phyloP scores from a whole-genome alignment of 1,140 invertebrate species.

The Vollenhovia emeryi region DNA sequence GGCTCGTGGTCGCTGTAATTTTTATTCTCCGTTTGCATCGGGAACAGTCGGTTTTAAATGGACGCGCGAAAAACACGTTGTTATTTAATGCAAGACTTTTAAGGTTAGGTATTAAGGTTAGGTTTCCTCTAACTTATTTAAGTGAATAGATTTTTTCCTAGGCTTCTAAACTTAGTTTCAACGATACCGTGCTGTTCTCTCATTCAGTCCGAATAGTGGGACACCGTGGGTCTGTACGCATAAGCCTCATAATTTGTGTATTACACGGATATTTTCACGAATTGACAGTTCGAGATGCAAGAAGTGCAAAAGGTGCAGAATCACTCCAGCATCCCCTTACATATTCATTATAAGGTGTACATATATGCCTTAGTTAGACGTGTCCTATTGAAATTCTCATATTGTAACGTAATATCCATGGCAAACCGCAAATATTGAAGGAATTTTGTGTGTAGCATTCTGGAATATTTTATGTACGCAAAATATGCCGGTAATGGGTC shows the following conservation, averaged over 20 bases:
- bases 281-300: too few relatives aligned
- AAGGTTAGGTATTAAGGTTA: too few relatives aligned
- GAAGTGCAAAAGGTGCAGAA: too few relatives aligned
- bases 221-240: too few relatives aligned
- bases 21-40: slow-evolving; percentile 45
- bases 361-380: background rate
- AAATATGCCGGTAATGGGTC: slow-evolving; percentile 59
- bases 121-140: too few relatives aligned
- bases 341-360: background rate
- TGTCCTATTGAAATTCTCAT: background rate
- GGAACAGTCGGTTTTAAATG: slow-evolving; percentile 55
- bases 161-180: too few relatives aligned
- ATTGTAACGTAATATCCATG: slow-evolving; percentile 14
- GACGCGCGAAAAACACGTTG: background rate
- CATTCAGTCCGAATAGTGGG: too few relatives aligned
- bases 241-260: too few relatives aligned
- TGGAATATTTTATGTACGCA: slow-evolving; percentile 46
- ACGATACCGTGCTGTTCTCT: too few relatives aligned
- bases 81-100: slow-evolving; percentile 44
- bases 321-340: too few relatives aligned
- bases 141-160: too few relatives aligned
- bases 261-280: too few relatives aligned
- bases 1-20: slow-evolving; percentile 17
- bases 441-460: slow-evolving; percentile 40
- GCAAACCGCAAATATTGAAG: slow-evolving; percentile 17